Conservation (phyloP, 2,888 invertebrate species). For the Caenorhabditis sp. region DNA sequence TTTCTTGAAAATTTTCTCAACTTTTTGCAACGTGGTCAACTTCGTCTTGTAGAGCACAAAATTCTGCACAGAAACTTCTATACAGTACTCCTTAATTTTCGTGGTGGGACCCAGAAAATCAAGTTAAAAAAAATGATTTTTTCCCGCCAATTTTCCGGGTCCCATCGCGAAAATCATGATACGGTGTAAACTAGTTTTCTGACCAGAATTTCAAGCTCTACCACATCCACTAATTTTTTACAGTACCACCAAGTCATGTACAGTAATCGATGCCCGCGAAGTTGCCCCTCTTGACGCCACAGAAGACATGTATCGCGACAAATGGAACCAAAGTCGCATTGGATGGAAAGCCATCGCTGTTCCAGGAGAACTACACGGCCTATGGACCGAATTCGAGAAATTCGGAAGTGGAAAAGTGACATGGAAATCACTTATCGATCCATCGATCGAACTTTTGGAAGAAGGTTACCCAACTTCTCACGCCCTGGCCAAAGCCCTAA, state of each 20-base stretch:
- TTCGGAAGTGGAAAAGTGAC: constrained; percentile 59
- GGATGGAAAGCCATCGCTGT: constrained; percentile 69
- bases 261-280: constrained; percentile 73
- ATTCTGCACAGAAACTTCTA: no score
- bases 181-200: no score
- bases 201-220: no score
- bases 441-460: constrained; percentile 67
- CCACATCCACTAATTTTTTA: not conserved
- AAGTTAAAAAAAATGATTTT: no score
- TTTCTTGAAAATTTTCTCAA: no score
- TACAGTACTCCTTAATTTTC: no score
- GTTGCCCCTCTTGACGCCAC: constrained; percentile 76
- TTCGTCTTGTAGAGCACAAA: no score
- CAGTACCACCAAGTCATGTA: constrained; percentile 62
- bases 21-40: no score
- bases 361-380: constrained; percentile 67
- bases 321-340: constrained; percentile 58
- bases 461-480: constrained; percentile 69
- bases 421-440: constrained; percentile 60
- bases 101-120: no score
- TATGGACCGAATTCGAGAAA: constrained; percentile 57
- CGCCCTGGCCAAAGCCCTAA: constrained; percentile 65
- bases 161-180: no score
- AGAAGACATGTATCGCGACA: constrained; percentile 70
- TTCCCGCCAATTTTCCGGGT: no score